Percentiles rank a stretch among this genome's conserved stretches.
phyloP scores from a whole-genome alignment of 1,140 invertebrate species.

The Sarcophaga peregrina region DNA sequence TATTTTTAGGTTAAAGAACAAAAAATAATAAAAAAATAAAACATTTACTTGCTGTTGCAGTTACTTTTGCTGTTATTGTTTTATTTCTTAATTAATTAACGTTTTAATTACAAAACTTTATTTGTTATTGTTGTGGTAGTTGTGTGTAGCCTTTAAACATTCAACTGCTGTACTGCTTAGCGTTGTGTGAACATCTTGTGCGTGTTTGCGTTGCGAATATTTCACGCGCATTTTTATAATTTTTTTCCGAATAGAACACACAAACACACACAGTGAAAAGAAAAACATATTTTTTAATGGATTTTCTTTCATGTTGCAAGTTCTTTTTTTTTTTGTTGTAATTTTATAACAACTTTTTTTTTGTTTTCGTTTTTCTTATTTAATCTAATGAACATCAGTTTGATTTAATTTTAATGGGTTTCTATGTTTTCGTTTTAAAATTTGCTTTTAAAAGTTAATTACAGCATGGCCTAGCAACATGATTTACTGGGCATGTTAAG shows the following conservation, averaged over 20 bases:
- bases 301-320: neutral
- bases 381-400: constrained; percentile 9
- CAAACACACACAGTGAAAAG: neutral
- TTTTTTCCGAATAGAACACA: neutral
- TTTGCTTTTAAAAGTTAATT: constrained; percentile 19
- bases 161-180: neutral
- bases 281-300: neutral
- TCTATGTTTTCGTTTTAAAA: constrained; percentile 14
- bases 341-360: neutral
- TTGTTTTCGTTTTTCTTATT: neutral
- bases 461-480: neutral
- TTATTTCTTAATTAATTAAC: constrained; percentile 18
- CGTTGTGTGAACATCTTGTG: constrained; percentile 17
- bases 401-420: constrained; percentile 3
- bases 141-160: neutral
- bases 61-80: neutral
- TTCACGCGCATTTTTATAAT: constrained; percentile 12
- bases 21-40: no score
- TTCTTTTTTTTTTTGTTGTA: neutral
- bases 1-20: no score
- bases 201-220: constrained; percentile 3
- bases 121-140: neutral
- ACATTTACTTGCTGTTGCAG: no score
- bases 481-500: constrained; percentile 20
- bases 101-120: constrained; percentile 8